Conservation (phyloP, 2,113 vertebrate genomes). For the Dolichallabes microphthalmus region DNA sequence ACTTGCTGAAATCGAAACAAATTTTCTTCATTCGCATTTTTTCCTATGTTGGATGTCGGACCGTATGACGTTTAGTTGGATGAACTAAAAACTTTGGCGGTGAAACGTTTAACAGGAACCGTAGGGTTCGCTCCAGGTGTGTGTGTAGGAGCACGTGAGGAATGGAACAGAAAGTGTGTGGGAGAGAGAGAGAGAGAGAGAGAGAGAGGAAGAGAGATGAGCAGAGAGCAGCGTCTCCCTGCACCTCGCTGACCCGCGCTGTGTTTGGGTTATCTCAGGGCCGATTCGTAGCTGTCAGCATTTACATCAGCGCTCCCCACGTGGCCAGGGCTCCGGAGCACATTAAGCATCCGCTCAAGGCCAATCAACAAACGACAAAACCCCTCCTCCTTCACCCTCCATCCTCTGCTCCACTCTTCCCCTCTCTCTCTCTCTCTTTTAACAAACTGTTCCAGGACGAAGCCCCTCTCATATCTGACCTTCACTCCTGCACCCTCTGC, state of each 20-base stretch:
- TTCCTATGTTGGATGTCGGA: background rate
- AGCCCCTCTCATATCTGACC: slow-evolving; percentile 54
- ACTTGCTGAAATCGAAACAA: background rate
- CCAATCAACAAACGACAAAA: slow-evolving; percentile 51
- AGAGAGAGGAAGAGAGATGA: slow-evolving; percentile 35
- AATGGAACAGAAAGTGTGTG: background rate
- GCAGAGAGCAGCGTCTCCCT: slow-evolving; percentile 30
- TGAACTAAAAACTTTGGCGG: background rate
- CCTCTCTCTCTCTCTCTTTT: slow-evolving; percentile 47
- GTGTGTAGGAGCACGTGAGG: background rate
- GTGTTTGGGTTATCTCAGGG: slow-evolving; percentile 40
- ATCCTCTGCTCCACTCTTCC: slow-evolving; percentile 32
- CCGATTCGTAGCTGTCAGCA: slow-evolving; percentile 47
- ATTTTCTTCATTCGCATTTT: background rate
- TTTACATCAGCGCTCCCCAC: slow-evolving; percentile 42
- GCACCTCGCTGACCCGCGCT: slow-evolving; percentile 34
- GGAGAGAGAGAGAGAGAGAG: background rate
- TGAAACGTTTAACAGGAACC: background rate
- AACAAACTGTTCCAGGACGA: slow-evolving; percentile 57
- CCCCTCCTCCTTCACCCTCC: background rate
- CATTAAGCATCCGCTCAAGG: slow-evolving; percentile 48
- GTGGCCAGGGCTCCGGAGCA: slow-evolving; percentile 34
- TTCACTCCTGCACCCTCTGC: slow-evolving; percentile 45
- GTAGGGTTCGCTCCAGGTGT: background rate
- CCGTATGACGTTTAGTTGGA: background rate